A percentile compares a stretch with the other conserved stretches of the same genome.
phyloP scores from a whole-genome alignment of 2,888 invertebrate species.

The Pachliopta kotzebuea region DNA sequence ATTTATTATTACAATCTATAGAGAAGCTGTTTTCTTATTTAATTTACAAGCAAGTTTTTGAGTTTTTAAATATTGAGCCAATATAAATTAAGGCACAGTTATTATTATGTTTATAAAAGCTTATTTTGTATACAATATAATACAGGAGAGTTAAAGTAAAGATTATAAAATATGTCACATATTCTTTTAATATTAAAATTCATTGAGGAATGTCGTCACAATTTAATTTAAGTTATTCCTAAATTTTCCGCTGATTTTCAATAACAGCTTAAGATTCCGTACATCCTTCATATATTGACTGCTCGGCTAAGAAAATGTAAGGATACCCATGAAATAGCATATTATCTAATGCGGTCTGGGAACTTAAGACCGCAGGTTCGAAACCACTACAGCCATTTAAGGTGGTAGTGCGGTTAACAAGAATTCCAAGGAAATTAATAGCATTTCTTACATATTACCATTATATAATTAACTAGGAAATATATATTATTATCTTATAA shows the following conservation, averaged over 20 bases:
- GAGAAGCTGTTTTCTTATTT: too few relatives aligned
- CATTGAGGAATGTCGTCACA: background rate
- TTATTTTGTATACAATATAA: too few relatives aligned
- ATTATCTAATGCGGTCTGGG: slow-evolving; percentile 11
- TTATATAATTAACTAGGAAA: background rate
- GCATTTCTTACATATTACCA: slow-evolving; percentile 5
- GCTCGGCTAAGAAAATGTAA: slow-evolving; percentile 3
- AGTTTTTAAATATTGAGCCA: too few relatives aligned
- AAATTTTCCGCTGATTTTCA: background rate
- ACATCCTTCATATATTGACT: background rate
- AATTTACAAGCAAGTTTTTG: too few relatives aligned
- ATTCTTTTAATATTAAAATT: too few relatives aligned
- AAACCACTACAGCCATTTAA: slow-evolving; percentile 7
- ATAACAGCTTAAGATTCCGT: background rate
- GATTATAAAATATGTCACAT: too few relatives aligned
- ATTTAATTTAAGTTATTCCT: background rate
- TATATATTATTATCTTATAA: background rate
- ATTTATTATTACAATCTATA: too few relatives aligned
- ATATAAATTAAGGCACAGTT: too few relatives aligned
- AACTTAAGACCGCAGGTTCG: slow-evolving; percentile 17
- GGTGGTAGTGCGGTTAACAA: slow-evolving; percentile 9
- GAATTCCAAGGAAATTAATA: slow-evolving; percentile 10
- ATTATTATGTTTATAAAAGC: too few relatives aligned
- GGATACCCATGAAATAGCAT: slow-evolving; percentile 1
- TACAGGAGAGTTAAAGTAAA: too few relatives aligned